Base-by-base conservation (phyloP, 2,888 invertebrate genomes). In the Melieria crassipennis region DNA sequence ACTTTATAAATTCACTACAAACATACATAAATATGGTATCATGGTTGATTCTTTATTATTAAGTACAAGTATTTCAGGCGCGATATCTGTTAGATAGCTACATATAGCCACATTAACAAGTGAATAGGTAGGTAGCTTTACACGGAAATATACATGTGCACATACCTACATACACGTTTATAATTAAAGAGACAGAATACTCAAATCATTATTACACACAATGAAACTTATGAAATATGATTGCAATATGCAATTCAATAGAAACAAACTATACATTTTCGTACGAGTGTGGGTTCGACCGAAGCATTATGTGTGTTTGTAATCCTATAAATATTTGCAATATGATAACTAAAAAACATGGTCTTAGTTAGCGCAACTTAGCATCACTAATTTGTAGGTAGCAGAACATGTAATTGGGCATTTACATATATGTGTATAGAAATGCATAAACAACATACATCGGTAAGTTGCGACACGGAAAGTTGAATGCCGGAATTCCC, bases 191-290 rank as follows among this genome's bases (percentile, higher is more conserved):
- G 30, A 2, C 30, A 30, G 30, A 30, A 30, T 30, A 30, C 30
- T 30, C 30, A 30, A 30, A 30, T 30, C 30, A 30, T 30, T 30
- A 30, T 30, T 57, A 64, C 58, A 52, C 45, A 48, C 16, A 57
- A 30, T 57, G 9, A 57, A 30, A 58, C 47, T 16, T 57, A 16
- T 13, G 48, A 73, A 63, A 47, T 52, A 65, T 74, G 74, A 74
- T 72, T 74, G 74, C 74, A 69, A 70, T 71, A 69, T 71, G 71
- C 71, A 74, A 74, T 74, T 74, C 74, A 71, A 61, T 71, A 7
- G 10, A 16, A 11, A 50, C 30, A 30, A 30, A 30, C 30, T 47
- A 62, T 13, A 62, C 47, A 46, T 62, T 62, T 58, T 58, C 16
- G 42, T 30, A 30, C 30, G 30, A 30, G 30, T 30, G 30, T 30